Evolutionary conservation across 2,888 invertebrate genomes (phyloP), one percentile per base, ranked within the genome.

Genomic region (Caenorhabditis sp.): DNA sequence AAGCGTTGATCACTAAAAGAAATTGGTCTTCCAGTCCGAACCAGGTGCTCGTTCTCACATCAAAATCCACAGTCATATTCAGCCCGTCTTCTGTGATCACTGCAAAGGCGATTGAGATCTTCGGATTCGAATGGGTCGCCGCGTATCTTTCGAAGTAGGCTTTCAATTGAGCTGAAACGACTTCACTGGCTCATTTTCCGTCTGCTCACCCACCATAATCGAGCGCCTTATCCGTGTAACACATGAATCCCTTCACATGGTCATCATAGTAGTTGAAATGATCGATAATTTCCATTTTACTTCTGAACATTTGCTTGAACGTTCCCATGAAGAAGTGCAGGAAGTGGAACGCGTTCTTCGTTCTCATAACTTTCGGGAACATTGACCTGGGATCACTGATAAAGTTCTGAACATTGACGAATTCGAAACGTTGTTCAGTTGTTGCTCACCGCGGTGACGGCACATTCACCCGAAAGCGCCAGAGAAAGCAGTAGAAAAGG

Each of bases 181-280:
- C 7, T 17, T 1, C 7, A 3, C 17, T 15, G n/a, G 30, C 17
- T 26, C 22, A 7, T 13, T n/a, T 27, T 26, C n/a, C 9, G 30
- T n/a, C 20, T 50, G 1, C n/a, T 15, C 13, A 30, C 50, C 30
- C 32, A 37, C 58, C 17, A 26, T 43, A 68, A 13, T 52, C 46
- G 20, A 70, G 17, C 35, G 15, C 22, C 15, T 22, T 39, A 4
- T 53, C 27, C 15, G 59, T 53, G 22, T 70, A 39, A 20, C 70
- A 70, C n/a, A 35, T 35, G 3, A 6, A 24, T 20, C 52, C 70
- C 15, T 70, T 52, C 22, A 59, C 70, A 9, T 53, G 45, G 27
- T 70, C 70, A 41, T 70, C 70, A 15, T 70, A 70, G 37, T 70
- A 61, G 35, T 59, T 59, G 45, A 70, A 59, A 46, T 70, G 70